phyloP scores from a whole-genome alignment of 1,140 invertebrate species.

The Drosophila pseudoananassae region DNA sequence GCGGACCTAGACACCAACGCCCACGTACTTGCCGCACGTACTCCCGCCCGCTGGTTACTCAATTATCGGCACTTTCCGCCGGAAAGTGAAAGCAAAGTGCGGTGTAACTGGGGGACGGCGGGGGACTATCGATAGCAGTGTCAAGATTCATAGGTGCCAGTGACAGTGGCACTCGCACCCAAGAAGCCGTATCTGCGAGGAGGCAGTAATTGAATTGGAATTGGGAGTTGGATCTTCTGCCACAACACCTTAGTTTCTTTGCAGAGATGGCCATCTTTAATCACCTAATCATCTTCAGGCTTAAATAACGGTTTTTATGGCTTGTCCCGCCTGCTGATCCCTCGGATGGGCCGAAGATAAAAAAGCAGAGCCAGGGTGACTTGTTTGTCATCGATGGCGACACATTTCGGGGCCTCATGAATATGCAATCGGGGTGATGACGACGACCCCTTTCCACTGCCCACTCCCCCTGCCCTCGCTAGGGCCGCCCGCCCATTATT shows the following conservation, averaged over 20 bases:
- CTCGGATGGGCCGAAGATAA: conserved; percentile 3
- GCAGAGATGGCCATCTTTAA: conserved; percentile 8
- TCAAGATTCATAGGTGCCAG: conserved; percentile 26
- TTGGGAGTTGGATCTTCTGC: too few species aligned
- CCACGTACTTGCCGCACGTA: conserved; percentile 43
- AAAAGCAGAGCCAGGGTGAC: conserved; percentile 20
- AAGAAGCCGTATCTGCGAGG: neutral
- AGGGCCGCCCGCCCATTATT: conserved; percentile 49
- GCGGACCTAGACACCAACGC: conserved; percentile 40
- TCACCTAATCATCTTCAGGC: neutral
- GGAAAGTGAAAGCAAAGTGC: conserved; percentile 67
- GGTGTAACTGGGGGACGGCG: conserved; percentile 50
- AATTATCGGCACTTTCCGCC: conserved; percentile 67
- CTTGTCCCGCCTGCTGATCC: conserved; percentile 33
- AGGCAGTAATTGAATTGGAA: too few species aligned
- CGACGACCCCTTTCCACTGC: conserved; percentile 29
- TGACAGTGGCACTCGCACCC: neutral
- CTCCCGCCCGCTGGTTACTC: conserved; percentile 46
- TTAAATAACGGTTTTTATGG: conserved; percentile 4
- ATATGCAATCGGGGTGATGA: conserved; percentile 59
- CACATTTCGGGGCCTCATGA: conserved; percentile 49
- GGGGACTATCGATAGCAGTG: conserved; percentile 19
- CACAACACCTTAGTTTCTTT: too few species aligned
- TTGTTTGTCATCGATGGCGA: conserved; percentile 43
- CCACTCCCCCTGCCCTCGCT: conserved; percentile 13